A percentile compares a stretch with the other conserved stretches of the same genome.
Conservation (phyloP, 2,113 vertebrate species). For the Aspiorhynchus laticeps region DNA sequence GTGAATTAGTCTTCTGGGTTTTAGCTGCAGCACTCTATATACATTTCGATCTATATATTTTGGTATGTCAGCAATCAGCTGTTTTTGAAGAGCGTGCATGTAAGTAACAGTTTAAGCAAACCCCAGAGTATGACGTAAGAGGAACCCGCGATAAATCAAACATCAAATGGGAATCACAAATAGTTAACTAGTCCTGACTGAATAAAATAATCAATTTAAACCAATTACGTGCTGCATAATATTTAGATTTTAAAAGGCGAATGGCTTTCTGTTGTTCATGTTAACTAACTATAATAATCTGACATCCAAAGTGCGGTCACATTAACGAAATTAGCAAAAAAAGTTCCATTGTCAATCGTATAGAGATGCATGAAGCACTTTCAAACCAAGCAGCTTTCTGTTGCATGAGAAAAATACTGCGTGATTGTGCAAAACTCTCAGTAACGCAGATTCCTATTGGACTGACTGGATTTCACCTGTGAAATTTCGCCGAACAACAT, state of each 20-base stretch:
- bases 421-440: no score
- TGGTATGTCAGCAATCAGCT: not conserved
- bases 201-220: not conserved
- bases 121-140: not conserved
- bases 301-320: not conserved
- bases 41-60: not conserved
- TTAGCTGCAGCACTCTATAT: not conserved
- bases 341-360: not conserved
- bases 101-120: not conserved
- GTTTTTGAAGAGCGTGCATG: not conserved
- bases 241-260: not conserved
- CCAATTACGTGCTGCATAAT: not conserved
- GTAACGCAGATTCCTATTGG: not conserved
- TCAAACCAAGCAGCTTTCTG: not conserved
- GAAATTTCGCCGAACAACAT: no score
- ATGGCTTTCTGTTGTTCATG: not conserved
- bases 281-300: not conserved
- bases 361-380: not conserved
- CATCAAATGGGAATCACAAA: no score
- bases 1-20: no score
- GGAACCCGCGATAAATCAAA: not conserved
- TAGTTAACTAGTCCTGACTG: not conserved
- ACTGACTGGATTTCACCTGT: not conserved
- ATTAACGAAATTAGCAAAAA: not conserved
- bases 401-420: no score